Evolutionary conservation across 2,888 invertebrate species (phyloP).

Genomic region (Cantharis rufa): DNA sequence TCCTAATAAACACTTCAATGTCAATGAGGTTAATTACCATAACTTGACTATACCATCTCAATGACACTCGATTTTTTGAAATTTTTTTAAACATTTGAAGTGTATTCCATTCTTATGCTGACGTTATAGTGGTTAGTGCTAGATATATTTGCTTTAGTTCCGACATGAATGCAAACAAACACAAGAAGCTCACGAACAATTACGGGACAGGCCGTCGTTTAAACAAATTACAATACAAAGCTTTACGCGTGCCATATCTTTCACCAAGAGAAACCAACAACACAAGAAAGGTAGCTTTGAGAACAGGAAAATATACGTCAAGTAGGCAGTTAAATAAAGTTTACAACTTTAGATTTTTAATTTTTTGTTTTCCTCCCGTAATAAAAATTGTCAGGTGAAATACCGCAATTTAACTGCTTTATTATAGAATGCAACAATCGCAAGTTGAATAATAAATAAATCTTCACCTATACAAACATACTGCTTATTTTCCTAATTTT

Average conservation of each 20-base stretch:
- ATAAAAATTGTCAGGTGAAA: background rate
- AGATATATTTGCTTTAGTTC: slow-evolving; percentile 4
- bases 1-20: background rate
- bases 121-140: background rate
- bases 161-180: slow-evolving; percentile 4
- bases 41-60: background rate
- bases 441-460: background rate
- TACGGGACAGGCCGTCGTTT: slow-evolving; percentile 10
- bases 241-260: slow-evolving; percentile 11
- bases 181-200: slow-evolving; percentile 1
- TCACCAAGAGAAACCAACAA: background rate
- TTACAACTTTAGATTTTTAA: slow-evolving; percentile 2
- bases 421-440: background rate
- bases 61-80: background rate
- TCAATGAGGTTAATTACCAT: background rate
- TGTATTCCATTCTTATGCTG: background rate
- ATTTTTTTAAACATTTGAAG: background rate
- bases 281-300: slow-evolving; percentile 8
- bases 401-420: background rate
- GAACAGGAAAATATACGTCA: background rate
- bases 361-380: background rate
- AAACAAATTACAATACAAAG: slow-evolving; percentile 20
- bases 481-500: background rate
- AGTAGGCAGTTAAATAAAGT: background rate
- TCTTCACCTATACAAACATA: background rate